Percentiles rank a stretch among this genome's conserved stretches.
phyloP scores from a whole-genome alignment of 2,113 vertebrate species.

The Ammodytes marinus region DNA sequence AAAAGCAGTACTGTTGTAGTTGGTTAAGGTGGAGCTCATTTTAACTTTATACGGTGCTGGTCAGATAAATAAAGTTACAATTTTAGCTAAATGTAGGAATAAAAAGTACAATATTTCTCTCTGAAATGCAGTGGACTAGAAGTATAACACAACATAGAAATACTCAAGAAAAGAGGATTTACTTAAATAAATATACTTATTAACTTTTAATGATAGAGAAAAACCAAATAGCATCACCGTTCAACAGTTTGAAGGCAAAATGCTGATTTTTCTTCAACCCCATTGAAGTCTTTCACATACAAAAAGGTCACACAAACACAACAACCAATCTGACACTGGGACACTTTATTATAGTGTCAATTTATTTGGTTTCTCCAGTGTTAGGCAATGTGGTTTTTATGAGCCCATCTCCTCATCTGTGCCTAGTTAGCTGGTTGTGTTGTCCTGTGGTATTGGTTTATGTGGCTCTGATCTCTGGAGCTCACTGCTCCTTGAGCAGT shows the following conservation, averaged over 20 bases:
- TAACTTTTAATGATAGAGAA: not conserved
- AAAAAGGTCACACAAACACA: not conserved
- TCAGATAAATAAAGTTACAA: too few relatives aligned
- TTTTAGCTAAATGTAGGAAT: too few relatives aligned
- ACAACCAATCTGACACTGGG: not conserved
- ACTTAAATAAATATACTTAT: not conserved
- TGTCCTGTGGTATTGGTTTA: slow-evolving; percentile 67
- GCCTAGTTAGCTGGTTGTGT: slow-evolving; percentile 63
- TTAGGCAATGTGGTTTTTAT: slow-evolving; percentile 57
- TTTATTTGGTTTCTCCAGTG: slow-evolving; percentile 26
- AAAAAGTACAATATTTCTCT: not conserved
- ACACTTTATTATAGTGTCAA: not conserved
- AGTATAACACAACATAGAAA: too few relatives aligned
- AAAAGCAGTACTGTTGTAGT: not conserved
- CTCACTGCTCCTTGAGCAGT: slow-evolving; percentile 65
- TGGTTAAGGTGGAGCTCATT: too few relatives aligned
- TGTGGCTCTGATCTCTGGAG: slow-evolving; percentile 66
- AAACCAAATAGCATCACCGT: not conserved
- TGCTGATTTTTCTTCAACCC: not conserved
- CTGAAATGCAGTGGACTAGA: not conserved
- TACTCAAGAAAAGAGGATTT: not conserved
- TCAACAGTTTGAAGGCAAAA: not conserved
- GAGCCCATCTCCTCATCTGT: slow-evolving; percentile 68
- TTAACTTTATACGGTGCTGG: too few relatives aligned
- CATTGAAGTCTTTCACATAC: slow-evolving; percentile 1